phyloP scores from a whole-genome alignment of 2,113 vertebrate species.

The Gorilla gorilla region DNA sequence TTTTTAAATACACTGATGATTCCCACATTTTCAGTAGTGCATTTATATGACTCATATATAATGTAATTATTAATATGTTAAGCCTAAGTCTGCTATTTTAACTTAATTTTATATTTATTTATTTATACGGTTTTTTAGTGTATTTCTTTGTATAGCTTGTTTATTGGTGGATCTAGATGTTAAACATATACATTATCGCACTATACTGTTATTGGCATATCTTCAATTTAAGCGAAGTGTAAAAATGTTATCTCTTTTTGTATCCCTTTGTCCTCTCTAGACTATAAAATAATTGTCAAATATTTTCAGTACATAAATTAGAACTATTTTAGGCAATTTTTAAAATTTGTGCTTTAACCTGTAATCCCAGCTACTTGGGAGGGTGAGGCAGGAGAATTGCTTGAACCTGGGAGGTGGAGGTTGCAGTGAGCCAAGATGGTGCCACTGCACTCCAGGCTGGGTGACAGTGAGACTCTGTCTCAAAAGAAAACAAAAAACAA shows the following conservation, averaged over 20 bases:
- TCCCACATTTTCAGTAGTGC: background rate
- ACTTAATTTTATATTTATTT: background rate
- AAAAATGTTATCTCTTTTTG: background rate
- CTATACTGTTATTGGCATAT: background rate
- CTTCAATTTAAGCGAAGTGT: background rate
- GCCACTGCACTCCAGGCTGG: too few relatives aligned
- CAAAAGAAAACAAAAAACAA: too few relatives aligned
- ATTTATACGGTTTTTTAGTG: background rate
- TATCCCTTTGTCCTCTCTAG: background rate
- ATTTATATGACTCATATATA: background rate
- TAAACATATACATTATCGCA: background rate
- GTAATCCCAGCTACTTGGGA: too few relatives aligned
- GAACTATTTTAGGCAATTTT: background rate
- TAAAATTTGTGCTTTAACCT: background rate
- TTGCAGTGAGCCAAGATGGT: fast-evolving
- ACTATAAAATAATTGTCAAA: background rate
- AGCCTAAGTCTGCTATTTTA: background rate
- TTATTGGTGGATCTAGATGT: background rate
- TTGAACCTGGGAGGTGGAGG: too few relatives aligned
- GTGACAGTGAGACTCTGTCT: too few relatives aligned
- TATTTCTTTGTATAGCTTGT: background rate
- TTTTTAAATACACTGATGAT: background rate
- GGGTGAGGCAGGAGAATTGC: too few relatives aligned
- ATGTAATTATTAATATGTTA: background rate
- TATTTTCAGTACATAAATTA: background rate